Evolutionary conservation across 2,888 invertebrate genomes (phyloP), one percentile per base, ranked within the genome.

Genomic region (Scaptomyza tumidula): DNA sequence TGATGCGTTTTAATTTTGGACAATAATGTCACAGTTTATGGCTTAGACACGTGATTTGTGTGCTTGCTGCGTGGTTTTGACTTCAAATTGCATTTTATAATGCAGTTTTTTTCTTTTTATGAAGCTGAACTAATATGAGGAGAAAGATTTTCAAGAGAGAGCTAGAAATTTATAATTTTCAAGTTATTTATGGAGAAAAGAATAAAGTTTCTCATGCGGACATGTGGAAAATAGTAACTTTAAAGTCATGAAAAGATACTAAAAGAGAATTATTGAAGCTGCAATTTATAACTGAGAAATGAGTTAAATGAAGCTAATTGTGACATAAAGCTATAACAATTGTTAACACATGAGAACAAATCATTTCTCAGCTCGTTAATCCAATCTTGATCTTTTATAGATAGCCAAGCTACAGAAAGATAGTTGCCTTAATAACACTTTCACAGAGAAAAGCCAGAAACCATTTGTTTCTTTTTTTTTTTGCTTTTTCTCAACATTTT

Each of bases 21-120:
- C 67, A 80, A 77, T 86, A 77, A 77, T 72, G 88, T 80, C 67
- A 74, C 54, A 74, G 67, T 83, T 76, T 71, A 80, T 81, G 52
- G 64, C 57, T 27, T 41, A 29, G 4, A 39, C 11, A 10, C 56
- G 77, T 83, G 83, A 83, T 88, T 83, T 83, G 88, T 88, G 71
- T 29, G 58, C 46, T 64, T 78, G 55, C 54, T 71, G 62, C 83
- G 83, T 83, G 88, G 48, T 70, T 39, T 75, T 65, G 48, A 50
- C 48, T 59, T 24, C 4, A 24, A 24, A 24, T 24, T 24, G 24
- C 24, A 24, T 24, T 24, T 24, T 24, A 4, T 6, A 75, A 87
- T 81, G 62, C 37, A 56, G 35, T 59, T 58, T 44, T 71, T 50
- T 52, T 71, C 46, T 52, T 27, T 29, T 29, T 29, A 29, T 29